Base-by-base conservation (phyloP, 2,113 vertebrate species). In the Gallinago paraguaiae region DNA sequence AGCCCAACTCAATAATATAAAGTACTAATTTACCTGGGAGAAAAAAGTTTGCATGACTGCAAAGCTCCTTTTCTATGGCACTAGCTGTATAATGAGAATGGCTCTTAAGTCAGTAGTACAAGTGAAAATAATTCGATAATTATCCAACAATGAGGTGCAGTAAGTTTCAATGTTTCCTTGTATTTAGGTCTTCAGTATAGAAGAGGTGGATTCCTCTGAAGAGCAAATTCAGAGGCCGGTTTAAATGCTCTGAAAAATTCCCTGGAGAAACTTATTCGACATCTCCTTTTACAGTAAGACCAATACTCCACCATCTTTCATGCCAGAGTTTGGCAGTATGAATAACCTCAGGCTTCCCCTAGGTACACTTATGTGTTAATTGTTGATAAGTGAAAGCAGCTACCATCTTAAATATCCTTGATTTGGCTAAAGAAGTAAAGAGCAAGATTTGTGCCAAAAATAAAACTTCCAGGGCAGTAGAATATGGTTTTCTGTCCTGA, bases 311-410 rank as follows among this genome's bases (percentile, higher is more conserved):
- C 6, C 9, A 33, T 48, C 24, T 60, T 85, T 48, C 19, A 51
- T 57, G 48, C 7, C 43, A 48, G 16, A 7, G 11, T 59, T 89
- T 84, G 31, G 27, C 35, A 76, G 37, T 27, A 64, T 4, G 11
- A 45, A 31, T 13, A 69, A 77, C 5, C 7, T 14, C 54, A 60
- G 45, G 30, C 12, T 92, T 80, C 65, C 61, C 37, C 23, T 16
- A 61, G 11, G 10, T 67, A 25, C 18, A 43, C 3, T 35, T 78
- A 3, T 0, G 0, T 25, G 14, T 22, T 71, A 63, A 46, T 43
- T 56, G 24, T 45, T 19, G 5, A 41, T 31, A 84, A 56, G 13
- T 60, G 13, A 43, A 78, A 95, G 53, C 35, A 78, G 39, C 22
- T 84, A 27, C 20, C 20, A 41, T 37, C 39, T 71, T 31, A 72